Conservation (phyloP, 2,888 invertebrate species). For the Cerceris ruficornis region DNA sequence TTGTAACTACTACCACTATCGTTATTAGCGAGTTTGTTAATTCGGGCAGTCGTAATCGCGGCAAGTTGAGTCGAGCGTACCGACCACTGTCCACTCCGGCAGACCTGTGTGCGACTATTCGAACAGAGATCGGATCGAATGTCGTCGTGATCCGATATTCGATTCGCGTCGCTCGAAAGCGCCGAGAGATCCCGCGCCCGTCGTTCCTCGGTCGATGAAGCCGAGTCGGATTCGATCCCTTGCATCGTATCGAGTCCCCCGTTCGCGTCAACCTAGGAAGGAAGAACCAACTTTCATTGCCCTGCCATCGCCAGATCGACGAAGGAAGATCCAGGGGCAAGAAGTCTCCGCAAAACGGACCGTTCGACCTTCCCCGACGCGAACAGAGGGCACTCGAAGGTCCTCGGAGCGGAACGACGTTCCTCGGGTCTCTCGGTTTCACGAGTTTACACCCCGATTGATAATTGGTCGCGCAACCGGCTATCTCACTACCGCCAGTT, state of each 20-base stretch:
- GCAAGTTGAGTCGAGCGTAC: slow-evolving; percentile 26
- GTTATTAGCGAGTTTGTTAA: slow-evolving; percentile 61
- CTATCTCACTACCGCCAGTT: slow-evolving; percentile 78
- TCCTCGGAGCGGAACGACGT: slow-evolving; percentile 22
- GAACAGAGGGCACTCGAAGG: slow-evolving; percentile 16
- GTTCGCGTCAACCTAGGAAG: too few species aligned
- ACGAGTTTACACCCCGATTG: slow-evolving; percentile 59
- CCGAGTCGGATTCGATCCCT: too few species aligned
- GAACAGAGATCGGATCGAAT: not conserved
- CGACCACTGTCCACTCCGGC: slow-evolving; percentile 10
- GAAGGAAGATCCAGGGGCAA: too few species aligned
- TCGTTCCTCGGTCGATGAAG: slow-evolving; percentile 12
- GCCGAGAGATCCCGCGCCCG: not conserved
- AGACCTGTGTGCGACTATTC: slow-evolving; percentile 31
- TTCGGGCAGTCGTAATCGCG: slow-evolving; percentile 52
- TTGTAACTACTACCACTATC: slow-evolving; percentile 66
- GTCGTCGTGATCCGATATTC: slow-evolving; percentile 2
- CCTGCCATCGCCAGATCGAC: too few species aligned
- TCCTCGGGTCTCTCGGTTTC: slow-evolving; percentile 29
- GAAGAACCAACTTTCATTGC: too few species aligned
- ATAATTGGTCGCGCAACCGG: slow-evolving; percentile 78
- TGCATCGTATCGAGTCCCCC: too few species aligned
- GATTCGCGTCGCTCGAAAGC: slow-evolving; percentile 11
- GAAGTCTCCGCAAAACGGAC: too few species aligned
- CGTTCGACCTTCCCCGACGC: too few species aligned